A percentile compares a stretch with the other conserved stretches of the same genome.
phyloP scores from a whole-genome alignment of 2,113 vertebrate species.

The Piprites chloris region DNA sequence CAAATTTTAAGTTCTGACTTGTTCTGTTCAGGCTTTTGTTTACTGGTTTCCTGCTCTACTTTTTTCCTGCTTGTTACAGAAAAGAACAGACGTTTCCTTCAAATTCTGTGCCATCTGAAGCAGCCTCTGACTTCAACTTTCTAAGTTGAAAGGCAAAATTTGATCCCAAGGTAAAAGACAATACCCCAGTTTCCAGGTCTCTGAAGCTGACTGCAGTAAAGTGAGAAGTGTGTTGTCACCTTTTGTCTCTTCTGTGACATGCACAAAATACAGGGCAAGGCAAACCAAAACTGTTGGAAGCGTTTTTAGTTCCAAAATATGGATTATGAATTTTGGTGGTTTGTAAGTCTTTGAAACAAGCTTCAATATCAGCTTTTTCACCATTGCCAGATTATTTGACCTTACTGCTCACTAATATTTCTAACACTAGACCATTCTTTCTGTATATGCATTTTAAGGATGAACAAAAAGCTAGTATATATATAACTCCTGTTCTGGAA shows the following conservation, averaged over 20 bases:
- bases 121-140: not conserved
- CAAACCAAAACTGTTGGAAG: not conserved
- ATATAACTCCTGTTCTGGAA: not conserved
- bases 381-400: not conserved
- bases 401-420: not conserved
- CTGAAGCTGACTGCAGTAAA: not conserved
- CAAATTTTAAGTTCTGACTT: not conserved
- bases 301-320: not conserved
- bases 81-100: not conserved
- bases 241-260: not conserved
- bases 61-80: not conserved
- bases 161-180: not conserved
- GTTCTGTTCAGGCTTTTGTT: not conserved
- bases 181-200: not conserved
- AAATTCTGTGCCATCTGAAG: not conserved
- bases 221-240: not conserved
- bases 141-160: slow-evolving; percentile 21
- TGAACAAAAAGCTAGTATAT: not conserved
- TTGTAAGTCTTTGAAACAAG: not conserved
- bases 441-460: not conserved
- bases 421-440: not conserved
- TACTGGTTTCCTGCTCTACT: not conserved
- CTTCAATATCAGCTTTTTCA: not conserved
- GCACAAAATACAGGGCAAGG: not conserved
- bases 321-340: not conserved